These are phyloP conservation scores for Thaleichthys pacificus DNA, from an alignment of 2,797 vertebrate genomes.

Conservation along the genomic window DNA sequence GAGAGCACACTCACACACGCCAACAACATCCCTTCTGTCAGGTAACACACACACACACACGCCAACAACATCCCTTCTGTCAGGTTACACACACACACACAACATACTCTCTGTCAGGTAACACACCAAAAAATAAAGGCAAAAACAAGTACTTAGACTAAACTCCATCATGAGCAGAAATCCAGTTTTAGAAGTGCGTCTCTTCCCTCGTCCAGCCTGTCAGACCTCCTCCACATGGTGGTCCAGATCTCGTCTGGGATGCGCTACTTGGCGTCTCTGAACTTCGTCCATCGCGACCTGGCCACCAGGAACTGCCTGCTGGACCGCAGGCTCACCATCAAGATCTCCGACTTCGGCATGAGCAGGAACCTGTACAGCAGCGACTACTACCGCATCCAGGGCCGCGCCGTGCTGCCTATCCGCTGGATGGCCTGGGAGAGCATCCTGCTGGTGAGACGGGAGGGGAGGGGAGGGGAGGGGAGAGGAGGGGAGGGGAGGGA, in stretches of 20 bases:
- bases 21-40: constrained; percentile 79
- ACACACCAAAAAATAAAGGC: neutral
- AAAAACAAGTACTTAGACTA: no score
- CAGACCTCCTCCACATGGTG: constrained; percentile 69
- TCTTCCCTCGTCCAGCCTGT: constrained; percentile 37
- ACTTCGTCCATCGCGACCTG: constrained; percentile 96
- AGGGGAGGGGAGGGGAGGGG: no score
- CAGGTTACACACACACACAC: neutral
- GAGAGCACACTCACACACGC: constrained; percentile 78
- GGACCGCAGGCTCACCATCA: constrained; percentile 90
- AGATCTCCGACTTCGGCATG: constrained; percentile 99
- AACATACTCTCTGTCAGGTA: neutral
- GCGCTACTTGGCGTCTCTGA: constrained; percentile 96
- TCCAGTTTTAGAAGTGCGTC: neutral
- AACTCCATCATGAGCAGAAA: no score
- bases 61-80: constrained; percentile 65
- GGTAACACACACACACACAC: constrained; percentile 54
- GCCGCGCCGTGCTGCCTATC: constrained; percentile 93
- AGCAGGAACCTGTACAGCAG: constrained; percentile 97
- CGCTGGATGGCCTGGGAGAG: constrained; percentile 99
- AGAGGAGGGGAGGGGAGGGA: no score
- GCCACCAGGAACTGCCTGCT: constrained; percentile 96
- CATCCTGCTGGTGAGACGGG: constrained; percentile 85
- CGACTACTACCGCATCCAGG: constrained; percentile 98
- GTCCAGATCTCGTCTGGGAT: constrained; percentile 95